Conservation (phyloP, 2,113 vertebrate species). For the Rostratula benghalensis region DNA sequence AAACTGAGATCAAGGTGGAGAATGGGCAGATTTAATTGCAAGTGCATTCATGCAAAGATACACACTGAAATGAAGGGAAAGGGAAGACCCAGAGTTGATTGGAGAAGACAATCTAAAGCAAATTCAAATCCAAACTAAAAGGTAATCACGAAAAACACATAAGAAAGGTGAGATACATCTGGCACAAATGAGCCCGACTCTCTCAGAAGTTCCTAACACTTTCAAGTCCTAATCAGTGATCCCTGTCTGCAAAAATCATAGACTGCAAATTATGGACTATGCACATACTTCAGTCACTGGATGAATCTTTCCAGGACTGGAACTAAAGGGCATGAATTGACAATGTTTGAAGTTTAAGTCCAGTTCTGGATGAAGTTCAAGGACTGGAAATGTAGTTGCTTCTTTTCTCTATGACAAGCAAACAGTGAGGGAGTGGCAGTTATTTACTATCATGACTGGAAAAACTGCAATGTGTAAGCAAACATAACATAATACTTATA, state of each 20-base stretch:
- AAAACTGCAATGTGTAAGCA: not conserved
- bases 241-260: not conserved
- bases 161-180: not conserved
- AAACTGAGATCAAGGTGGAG: not conserved
- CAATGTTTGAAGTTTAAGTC: not conserved
- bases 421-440: not conserved
- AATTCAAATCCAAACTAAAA: not conserved
- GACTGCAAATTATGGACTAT: not conserved
- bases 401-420: not conserved
- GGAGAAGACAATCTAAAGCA: not conserved
- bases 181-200: not conserved
- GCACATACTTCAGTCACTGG: not conserved
- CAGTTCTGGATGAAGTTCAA: not conserved
- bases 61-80: not conserved
- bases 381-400: not conserved
- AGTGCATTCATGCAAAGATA: not conserved
- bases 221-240: not conserved
- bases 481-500: not conserved
- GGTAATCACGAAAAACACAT: not conserved
- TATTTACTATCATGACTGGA: not conserved
- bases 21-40: not conserved
- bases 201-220: not conserved
- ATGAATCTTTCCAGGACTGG: not conserved
- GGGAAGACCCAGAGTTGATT: not conserved
- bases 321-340: not conserved